A percentile compares a stretch with the other conserved stretches of the same genome.
These are phyloP conservation scores for Pyrgilauda ruficollis DNA, from an alignment of 2,113 vertebrate genomes.

Conservation along the genomic window DNA sequence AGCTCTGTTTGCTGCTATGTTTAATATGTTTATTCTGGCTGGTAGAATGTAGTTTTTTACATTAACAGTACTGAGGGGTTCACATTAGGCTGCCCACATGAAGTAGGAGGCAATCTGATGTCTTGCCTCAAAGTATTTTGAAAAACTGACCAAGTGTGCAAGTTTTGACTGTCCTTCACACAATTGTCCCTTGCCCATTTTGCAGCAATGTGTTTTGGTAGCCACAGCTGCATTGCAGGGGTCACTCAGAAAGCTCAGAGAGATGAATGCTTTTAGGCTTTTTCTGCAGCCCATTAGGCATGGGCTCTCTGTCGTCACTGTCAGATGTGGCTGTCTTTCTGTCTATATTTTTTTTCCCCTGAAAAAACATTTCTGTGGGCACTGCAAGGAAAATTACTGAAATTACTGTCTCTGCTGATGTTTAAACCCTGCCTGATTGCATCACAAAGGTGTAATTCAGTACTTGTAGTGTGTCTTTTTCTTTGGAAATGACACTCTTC, in stretches of 20 bases:
- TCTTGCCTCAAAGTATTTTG: background rate
- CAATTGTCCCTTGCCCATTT: background rate
- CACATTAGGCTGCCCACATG: background rate
- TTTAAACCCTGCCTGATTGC: slow-evolving; percentile 33
- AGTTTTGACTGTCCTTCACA: background rate
- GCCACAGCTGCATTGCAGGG: background rate
- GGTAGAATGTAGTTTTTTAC: background rate
- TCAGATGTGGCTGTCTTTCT: background rate
- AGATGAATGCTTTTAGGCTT: slow-evolving; percentile 4
- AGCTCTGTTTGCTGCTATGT: background rate
- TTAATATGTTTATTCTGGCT: background rate
- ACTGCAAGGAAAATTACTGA: slow-evolving; percentile 28
- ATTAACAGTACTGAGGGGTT: background rate
- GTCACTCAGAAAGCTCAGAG: background rate
- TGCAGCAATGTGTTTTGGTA: background rate
- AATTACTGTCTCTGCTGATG: slow-evolving; percentile 35
- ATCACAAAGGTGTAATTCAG: background rate
- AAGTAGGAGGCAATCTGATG: background rate
- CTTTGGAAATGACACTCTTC: background rate
- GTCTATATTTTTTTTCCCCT: background rate
- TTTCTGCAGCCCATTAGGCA: slow-evolving; percentile 28
- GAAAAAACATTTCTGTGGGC: slow-evolving; percentile 1
- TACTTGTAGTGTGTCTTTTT: background rate
- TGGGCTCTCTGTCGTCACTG: background rate
- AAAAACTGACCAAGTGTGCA: background rate